Percentiles rank a stretch among this genome's conserved stretches.
Evolutionary conservation across 2,797 vertebrate species (phyloP).

Genomic region (Coreius guichenoti): DNA sequence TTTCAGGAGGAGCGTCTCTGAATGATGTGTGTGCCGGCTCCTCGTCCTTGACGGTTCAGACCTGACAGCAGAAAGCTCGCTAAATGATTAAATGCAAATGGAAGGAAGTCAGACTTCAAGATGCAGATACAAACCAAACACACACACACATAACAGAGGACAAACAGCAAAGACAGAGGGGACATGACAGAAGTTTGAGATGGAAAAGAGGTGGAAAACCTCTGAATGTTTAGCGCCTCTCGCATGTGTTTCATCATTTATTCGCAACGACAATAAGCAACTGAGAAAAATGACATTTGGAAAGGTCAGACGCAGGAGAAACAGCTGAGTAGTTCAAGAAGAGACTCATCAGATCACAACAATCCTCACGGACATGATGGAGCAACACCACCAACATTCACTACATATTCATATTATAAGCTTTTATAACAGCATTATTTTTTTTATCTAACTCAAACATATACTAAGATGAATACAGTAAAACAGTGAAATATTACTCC

Average conservation of each 20-base stretch:
- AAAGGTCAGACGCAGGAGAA: conserved; percentile 54
- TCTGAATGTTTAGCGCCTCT: conserved; percentile 5
- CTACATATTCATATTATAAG: neutral
- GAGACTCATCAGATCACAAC: neutral
- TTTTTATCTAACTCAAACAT: no score
- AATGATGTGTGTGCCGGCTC: neutral
- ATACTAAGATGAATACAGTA: no score
- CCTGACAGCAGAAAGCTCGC: conserved; percentile 28
- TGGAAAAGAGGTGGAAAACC: neutral
- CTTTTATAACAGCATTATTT: no score
- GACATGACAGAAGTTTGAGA: neutral
- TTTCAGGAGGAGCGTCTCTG: neutral
- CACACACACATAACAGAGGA: neutral
- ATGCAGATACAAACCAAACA: conserved; percentile 7
- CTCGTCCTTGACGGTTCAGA: conserved; percentile 28
- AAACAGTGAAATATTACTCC: no score
- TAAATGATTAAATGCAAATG: conserved; percentile 31
- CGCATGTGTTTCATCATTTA: conserved; percentile 49
- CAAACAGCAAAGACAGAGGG: neutral
- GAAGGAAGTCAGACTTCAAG: neutral
- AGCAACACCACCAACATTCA: conserved; percentile 9
- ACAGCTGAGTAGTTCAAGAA: conserved; percentile 42
- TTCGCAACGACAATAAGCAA: conserved; percentile 45
- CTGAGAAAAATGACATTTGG: conserved; percentile 53
- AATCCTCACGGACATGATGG: neutral